These are phyloP conservation scores for Ernsta delagoae DNA, from an alignment of 2,888 invertebrate species.

Conservation along the genomic window DNA sequence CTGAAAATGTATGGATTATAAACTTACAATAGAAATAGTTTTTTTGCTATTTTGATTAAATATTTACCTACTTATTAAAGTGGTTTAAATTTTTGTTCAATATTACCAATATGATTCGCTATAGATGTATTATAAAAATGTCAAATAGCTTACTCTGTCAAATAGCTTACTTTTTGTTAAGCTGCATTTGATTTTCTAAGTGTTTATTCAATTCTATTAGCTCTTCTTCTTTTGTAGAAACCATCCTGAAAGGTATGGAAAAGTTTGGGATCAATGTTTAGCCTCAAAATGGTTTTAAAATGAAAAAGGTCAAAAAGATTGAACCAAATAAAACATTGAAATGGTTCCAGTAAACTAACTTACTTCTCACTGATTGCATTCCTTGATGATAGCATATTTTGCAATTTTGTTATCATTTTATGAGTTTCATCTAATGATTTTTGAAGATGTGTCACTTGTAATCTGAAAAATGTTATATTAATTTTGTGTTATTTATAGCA, in stretches of 20 bases:
- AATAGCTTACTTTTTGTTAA: conserved; percentile 80
- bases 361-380: conserved; percentile 71
- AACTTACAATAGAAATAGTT: no score
- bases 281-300: neutral
- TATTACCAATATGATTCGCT: no score
- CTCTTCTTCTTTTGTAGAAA: conserved; percentile 80
- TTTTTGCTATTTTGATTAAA: no score
- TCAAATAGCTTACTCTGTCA: no score
- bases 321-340: no score
- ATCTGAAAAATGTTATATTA: conserved; percentile 47
- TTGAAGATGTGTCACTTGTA: conserved; percentile 76
- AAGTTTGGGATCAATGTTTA: neutral
- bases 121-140: no score
- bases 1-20: conserved; percentile 66
- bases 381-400: conserved; percentile 66
- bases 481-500: no score
- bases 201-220: conserved; percentile 80
- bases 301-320: no score
- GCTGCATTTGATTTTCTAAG: conserved; percentile 84
- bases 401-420: conserved; percentile 71
- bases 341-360: conserved; percentile 35
- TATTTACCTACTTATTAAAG: no score
- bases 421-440: conserved; percentile 79
- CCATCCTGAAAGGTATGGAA: conserved; percentile 58
- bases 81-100: no score